Evolutionary conservation across 1,140 invertebrate species (phyloP).

Genomic region (Caenorhabditis latens): DNA sequence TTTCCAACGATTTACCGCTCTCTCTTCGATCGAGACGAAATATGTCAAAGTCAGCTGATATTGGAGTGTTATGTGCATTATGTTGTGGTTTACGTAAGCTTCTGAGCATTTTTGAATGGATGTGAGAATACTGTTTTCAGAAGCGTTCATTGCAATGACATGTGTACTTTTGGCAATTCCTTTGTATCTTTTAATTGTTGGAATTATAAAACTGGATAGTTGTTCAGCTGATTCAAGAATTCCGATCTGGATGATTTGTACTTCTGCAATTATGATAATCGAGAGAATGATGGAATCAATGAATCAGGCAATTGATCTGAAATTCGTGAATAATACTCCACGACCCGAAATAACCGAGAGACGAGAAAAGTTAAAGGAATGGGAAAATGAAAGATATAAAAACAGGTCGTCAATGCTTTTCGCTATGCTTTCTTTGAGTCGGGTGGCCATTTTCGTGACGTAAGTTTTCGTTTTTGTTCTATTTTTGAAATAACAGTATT

Average conservation of each 20-base stretch:
- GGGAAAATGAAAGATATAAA: neutral
- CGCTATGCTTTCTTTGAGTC: neutral
- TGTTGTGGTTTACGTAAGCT: neutral
- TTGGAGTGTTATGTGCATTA: neutral
- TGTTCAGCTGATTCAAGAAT: slow-evolving; percentile 2
- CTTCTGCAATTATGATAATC: neutral
- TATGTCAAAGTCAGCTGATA: neutral
- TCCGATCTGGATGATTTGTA: neutral
- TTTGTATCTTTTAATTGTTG: neutral
- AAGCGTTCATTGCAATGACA: neutral
- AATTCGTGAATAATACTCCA: slow-evolving; percentile 14
- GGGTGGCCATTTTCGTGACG: slow-evolving; percentile 20
- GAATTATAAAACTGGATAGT: slow-evolving; percentile 1
- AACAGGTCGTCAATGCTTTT: neutral
- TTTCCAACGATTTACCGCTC: neutral
- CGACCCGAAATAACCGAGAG: neutral
- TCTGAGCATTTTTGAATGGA: neutral
- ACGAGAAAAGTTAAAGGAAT: neutral
- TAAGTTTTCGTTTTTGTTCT: neutral
- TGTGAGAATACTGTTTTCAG: neutral
- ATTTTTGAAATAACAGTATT: no score
- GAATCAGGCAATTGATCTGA: neutral
- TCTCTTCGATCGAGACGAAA: neutral
- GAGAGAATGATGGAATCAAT: slow-evolving; percentile 24
- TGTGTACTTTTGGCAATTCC: neutral